These are phyloP conservation scores for Pipistrellus nathusii DNA, from an alignment of 2,797 vertebrate genomes.

Conservation along the genomic window DNA sequence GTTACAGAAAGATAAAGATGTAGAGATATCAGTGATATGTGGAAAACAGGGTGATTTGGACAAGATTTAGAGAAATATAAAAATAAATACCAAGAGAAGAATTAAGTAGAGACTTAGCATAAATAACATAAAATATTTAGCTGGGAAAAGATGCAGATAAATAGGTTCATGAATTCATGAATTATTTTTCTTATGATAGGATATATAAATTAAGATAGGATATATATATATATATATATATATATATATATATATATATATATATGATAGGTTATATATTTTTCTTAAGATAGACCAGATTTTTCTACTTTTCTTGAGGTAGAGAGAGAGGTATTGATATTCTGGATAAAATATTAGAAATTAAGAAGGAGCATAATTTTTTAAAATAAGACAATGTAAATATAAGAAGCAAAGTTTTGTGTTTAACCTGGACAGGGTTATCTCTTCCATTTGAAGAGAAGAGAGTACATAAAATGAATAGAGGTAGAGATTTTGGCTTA, in stretches of 20 bases:
- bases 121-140: neutral
- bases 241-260: neutral
- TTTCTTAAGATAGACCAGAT: too few relatives aligned
- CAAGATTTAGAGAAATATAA: neutral
- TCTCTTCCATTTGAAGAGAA: neutral
- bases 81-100: neutral
- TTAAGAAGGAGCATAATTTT: neutral
- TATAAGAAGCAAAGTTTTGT: neutral
- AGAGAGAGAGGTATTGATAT: neutral
- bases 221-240: too few relatives aligned
- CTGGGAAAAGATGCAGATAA: neutral
- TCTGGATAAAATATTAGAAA: neutral
- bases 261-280: neutral
- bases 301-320: neutral
- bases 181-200: neutral
- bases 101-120: neutral
- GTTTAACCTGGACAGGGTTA: neutral
- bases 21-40: neutral
- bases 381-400: neutral
- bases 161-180: neutral
- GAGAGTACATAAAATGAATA: neutral
- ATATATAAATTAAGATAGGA: too few relatives aligned
- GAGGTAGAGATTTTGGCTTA: neutral
- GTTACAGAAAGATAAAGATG: neutral
- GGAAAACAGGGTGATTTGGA: neutral